Evolutionary conservation across 1,140 invertebrate genomes (phyloP).

Genomic region (Copidosoma floridanum): DNA sequence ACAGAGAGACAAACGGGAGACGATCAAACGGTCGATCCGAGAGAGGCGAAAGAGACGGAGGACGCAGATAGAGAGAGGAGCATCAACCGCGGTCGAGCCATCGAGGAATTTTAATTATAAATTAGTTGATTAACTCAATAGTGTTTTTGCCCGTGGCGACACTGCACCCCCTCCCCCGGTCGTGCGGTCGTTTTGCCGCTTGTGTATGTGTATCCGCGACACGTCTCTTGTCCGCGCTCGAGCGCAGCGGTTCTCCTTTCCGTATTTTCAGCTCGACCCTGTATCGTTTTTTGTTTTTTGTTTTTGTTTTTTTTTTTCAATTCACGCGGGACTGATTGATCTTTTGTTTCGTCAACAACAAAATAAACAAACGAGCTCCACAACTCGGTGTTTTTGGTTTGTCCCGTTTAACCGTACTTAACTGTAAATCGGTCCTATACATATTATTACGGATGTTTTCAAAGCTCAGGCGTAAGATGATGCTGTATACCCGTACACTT

Average conservation of each 20-base stretch:
- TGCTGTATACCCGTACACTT: conserved; percentile 7
- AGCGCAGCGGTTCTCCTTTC: conserved; percentile 42
- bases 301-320: no score
- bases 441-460: no score
- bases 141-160: conserved; percentile 52
- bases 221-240: conserved; percentile 31
- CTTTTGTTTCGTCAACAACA: no score
- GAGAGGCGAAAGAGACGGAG: not conserved
- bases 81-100: conserved; percentile 24
- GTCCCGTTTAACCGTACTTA: conserved; percentile 23
- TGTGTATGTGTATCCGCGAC: conserved; percentile 30
- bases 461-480: not conserved
- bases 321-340: no score
- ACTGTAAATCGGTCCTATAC: conserved; percentile 24
- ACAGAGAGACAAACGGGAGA: not conserved
- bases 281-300: no score
- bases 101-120: conserved; percentile 59
- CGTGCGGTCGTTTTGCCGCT: no score
- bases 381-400: no score
- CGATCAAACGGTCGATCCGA: not conserved
- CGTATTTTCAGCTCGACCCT: not conserved
- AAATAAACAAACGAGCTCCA: no score
- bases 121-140: conserved; percentile 61
- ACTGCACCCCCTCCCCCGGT: conserved; percentile 36
- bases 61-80: conserved; percentile 1